Base-by-base conservation (phyloP, 2,888 invertebrate genomes). In the Esperia sulphurella region DNA sequence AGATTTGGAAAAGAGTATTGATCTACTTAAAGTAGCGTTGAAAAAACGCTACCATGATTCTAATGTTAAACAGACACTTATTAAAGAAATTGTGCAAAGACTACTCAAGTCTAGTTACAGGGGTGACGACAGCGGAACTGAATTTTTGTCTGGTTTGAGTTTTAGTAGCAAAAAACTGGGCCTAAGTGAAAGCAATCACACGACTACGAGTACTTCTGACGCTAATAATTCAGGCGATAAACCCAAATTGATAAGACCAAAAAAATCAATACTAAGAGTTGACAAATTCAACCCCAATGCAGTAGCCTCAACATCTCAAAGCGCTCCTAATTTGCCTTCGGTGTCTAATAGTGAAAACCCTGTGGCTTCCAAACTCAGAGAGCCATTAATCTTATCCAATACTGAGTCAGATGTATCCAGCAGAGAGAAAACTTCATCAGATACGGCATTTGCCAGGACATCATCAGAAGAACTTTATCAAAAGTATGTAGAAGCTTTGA, bases 11-110 rank as follows among this genome's bases (percentile, higher is more conserved):
- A 91, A 91, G 55, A 91, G 92, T 54, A 86, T 94, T 29, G 85
- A 91, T 45, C 70, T 93, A 41, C 67, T 94, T 3, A 91, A 91
- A 63, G 86, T 85, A 46, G 84, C 94, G 37, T 75, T 94, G 12
- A 90, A 91, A 53, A 90, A 91, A 29, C 91, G 91, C 54, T 91
- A 91, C 57, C 90, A 92, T 55, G 91, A 93, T 70, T 74, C 89
- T 12, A 77, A 87, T 33, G 82, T 92, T 4, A 94, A 93, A 71
- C 92, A 92, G 57, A 86, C 91, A 60, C 86, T 94, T 41, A 90
- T 94, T 12, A 92, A 92, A 63, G 92, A 92, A 65, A 90, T 94
- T 45, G 91, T 94, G 0, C 87, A 91, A 53, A 91, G 92, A 67
- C 80, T 94, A 10, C 74, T 93, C 0, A 90, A 90, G 41, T 85